phyloP scores from a whole-genome alignment of 1,140 invertebrate species.

The Drosophila littoralis region DNA sequence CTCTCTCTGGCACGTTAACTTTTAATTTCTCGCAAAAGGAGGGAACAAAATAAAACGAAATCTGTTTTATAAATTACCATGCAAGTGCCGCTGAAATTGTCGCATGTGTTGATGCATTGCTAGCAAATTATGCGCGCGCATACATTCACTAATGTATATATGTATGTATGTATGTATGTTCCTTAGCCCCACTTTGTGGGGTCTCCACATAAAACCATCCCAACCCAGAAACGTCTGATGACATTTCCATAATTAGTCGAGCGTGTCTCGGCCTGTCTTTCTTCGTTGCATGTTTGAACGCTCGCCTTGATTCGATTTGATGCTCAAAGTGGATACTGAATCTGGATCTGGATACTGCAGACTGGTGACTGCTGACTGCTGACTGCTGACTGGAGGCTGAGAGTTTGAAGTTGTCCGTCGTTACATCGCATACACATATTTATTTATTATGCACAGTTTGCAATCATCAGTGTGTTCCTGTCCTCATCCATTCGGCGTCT shows the following conservation, averaged over 20 bases:
- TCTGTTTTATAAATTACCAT: slow-evolving; percentile 70
- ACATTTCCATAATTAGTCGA: slow-evolving; percentile 82
- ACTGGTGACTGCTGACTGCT: neutral
- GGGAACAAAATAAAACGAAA: slow-evolving; percentile 17
- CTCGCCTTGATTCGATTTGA: slow-evolving; percentile 78
- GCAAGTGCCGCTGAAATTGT: slow-evolving; percentile 69
- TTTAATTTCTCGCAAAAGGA: slow-evolving; percentile 62
- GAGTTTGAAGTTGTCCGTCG: too few relatives aligned
- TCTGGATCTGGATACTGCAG: slow-evolving; percentile 6
- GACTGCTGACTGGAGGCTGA: neutral
- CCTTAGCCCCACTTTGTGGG: slow-evolving; percentile 24
- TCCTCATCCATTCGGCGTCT: slow-evolving; percentile 58
- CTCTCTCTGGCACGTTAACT: slow-evolving; percentile 42
- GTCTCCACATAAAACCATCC: slow-evolving; percentile 57
- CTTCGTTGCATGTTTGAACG: slow-evolving; percentile 62
- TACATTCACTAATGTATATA: neutral
- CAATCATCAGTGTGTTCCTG: slow-evolving; percentile 68
- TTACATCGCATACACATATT: slow-evolving; percentile 41
- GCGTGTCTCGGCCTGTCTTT: slow-evolving; percentile 57
- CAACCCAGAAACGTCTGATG: slow-evolving; percentile 60
- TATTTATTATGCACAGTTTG: slow-evolving; percentile 80
- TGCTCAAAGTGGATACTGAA: slow-evolving; percentile 59
- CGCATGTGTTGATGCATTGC: slow-evolving; percentile 75
- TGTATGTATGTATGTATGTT: too few relatives aligned
- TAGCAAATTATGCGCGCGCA: slow-evolving; percentile 72